A percentile compares a stretch with the other conserved stretches of the same genome.
Evolutionary conservation across 2,888 invertebrate genomes (phyloP).

Genomic region (Lasioglossum malachurum): DNA sequence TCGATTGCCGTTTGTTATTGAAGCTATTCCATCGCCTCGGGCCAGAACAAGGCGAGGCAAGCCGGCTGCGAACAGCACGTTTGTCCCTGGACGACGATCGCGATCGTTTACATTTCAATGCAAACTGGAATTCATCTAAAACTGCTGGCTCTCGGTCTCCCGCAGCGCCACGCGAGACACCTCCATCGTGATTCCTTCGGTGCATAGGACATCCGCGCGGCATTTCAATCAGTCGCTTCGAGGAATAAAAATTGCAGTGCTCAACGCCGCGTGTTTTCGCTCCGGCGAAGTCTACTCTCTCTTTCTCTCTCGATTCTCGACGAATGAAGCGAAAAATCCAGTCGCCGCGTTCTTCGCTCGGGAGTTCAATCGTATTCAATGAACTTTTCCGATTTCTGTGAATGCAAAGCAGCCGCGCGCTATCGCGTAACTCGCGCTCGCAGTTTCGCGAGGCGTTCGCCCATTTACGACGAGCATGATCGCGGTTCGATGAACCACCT

Average conservation of each 20-base stretch:
- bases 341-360: background rate
- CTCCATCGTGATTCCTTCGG: constrained; percentile 50
- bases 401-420: constrained; percentile 10
- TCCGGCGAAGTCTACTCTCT: background rate
- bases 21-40: constrained; percentile 82
- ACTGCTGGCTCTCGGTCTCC: constrained; percentile 49
- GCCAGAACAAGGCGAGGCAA: constrained; percentile 78
- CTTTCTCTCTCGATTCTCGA: background rate
- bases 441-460: background rate
- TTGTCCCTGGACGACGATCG: constrained; percentile 77
- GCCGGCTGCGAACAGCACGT: constrained; percentile 67
- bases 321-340: background rate
- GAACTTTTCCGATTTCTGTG: constrained; percentile 11
- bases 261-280: background rate
- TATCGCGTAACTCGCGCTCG: background rate
- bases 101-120: constrained; percentile 76
- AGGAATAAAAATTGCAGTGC: constrained; percentile 38
- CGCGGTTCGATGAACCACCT: background rate
- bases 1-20: constrained; percentile 77
- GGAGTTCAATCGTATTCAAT: constrained; percentile 15
- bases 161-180: constrained; percentile 25
- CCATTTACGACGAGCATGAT: background rate
- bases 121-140: constrained; percentile 69
- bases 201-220: constrained; percentile 55
- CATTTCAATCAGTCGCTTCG: constrained; percentile 58